Percentiles rank a stretch among this genome's conserved stretches.
These are phyloP conservation scores for Oconnorella tubifera DNA, from an alignment of 2,888 invertebrate species.

Conservation along the genomic window DNA sequence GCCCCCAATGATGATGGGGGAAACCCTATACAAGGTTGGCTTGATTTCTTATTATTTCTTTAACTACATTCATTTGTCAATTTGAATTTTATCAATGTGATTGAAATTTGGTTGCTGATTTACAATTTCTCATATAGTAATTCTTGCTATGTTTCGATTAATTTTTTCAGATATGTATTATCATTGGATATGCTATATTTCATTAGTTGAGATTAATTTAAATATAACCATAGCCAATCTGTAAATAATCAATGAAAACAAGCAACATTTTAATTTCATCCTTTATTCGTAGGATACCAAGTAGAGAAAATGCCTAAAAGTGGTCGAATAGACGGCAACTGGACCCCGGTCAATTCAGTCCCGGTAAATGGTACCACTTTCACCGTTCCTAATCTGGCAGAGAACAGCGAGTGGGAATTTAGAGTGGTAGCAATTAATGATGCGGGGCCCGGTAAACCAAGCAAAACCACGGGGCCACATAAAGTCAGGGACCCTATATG, in stretches of 20 bases:
- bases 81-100: no score
- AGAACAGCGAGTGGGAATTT: constrained; percentile 55
- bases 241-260: not conserved
- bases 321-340: constrained; percentile 21
- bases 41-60: no score
- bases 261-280: no score
- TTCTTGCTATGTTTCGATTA: no score
- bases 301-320: constrained; percentile 24
- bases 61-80: no score
- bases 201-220: not conserved
- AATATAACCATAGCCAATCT: not conserved
- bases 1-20: no score
- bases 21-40: no score
- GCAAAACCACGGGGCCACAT: constrained; percentile 72
- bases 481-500: constrained; percentile 54
- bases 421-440: constrained; percentile 57
- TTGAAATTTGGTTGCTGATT: no score
- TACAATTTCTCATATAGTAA: no score
- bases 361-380: constrained; percentile 48
- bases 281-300: constrained; percentile 16
- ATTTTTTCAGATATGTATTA: no score
- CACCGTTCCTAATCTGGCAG: constrained; percentile 49
- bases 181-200: no score
- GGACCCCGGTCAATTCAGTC: constrained; percentile 26
- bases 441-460: constrained; percentile 74